Base-by-base conservation (phyloP, 2,888 invertebrate genomes). In the Dimorphilus gyrociliatus region DNA sequence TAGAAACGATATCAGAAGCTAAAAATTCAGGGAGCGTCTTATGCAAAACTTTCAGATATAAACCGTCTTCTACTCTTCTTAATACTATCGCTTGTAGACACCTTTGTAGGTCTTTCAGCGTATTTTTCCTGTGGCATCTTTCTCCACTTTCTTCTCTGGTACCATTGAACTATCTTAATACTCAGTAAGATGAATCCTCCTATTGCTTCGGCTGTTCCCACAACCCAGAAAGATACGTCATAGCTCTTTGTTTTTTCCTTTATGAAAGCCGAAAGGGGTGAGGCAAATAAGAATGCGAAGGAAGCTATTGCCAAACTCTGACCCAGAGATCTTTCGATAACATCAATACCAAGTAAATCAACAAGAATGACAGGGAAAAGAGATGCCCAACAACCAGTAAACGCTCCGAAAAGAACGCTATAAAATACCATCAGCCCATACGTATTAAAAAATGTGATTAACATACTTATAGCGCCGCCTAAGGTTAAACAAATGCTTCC, bases 291-390 rank as follows among this genome's bases (percentile, higher is more conserved):
- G 30, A 38, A 38, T 19, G 34, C 38, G 12, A 36, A 16, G 15
- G 38, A 36, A 7, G 34, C 35, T 5, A 27, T 21, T 7, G 33
- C 36, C 16, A 38, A 23, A 15, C 26, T 14, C 21, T 27, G 32
- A 7, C 38, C 38, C 7, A 38, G 23, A 4, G 38, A 36, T 19
- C 28, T 23, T 18, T 38, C 38, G 10, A 38, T 34, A 16, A 27
- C 17, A n/a, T 36, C 30, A 6, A 38, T 19, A 8, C 38, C 38
- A 8, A 38, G 26, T 3, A 38, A 23, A 26, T 38, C 38, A 5
- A 38, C 38, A 4, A 38, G 29, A 13, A 38, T 29, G 10, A 31
- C 33, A 12, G 38, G 38, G 32, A 38, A 38, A 23, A 38, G 21
- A 6, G 38, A 32, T 5, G 33, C 36, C 29, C 29, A 38, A 23